phyloP scores from a whole-genome alignment of 2,113 vertebrate species.

The Tor tambroides region DNA sequence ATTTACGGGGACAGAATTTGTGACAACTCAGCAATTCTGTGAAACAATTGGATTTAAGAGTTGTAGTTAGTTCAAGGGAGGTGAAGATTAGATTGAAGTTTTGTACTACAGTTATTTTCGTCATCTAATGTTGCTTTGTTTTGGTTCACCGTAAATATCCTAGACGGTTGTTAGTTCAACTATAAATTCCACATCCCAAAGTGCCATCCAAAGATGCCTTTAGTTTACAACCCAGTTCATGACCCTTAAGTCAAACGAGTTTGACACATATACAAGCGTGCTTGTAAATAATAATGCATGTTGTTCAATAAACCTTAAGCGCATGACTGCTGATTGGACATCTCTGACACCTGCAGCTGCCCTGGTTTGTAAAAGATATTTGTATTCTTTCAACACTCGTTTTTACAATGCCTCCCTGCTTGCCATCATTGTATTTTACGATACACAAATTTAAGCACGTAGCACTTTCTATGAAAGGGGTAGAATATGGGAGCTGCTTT shows the following conservation, averaged over 20 bases:
- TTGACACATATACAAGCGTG: constrained; percentile 40
- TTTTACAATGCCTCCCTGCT: constrained; percentile 2
- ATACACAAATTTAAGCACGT: background rate
- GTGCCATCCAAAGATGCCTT: constrained; percentile 23
- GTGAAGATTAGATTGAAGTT: constrained; percentile 19
- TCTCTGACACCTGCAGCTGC: constrained; percentile 51
- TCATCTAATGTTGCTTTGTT: constrained; percentile 3
- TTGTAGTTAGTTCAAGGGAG: background rate
- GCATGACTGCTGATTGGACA: constrained; percentile 23
- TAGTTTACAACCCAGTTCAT: constrained; percentile 50
- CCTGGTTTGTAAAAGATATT: constrained; percentile 41
- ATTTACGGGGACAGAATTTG: constrained; percentile 40
- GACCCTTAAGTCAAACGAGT: constrained; percentile 41
- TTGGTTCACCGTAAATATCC: constrained; percentile 14
- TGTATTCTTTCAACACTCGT: constrained; percentile 45
- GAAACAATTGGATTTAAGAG: constrained; percentile 24
- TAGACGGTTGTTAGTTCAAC: constrained; percentile 24
- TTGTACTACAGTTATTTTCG: constrained; percentile 15
- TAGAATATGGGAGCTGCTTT: background rate
- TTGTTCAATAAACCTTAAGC: constrained; percentile 51
- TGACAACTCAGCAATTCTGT: constrained; percentile 40
- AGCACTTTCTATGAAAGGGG: background rate
- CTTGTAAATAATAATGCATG: constrained; percentile 57
- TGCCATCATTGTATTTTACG: background rate
- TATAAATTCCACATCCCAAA: constrained; percentile 34